Evolutionary conservation across 37 sponge, comb jelly and placozoan species (phyloP), one percentile per base, ranked within the genome.

Genomic region (Chondrosia reniformis): DNA sequence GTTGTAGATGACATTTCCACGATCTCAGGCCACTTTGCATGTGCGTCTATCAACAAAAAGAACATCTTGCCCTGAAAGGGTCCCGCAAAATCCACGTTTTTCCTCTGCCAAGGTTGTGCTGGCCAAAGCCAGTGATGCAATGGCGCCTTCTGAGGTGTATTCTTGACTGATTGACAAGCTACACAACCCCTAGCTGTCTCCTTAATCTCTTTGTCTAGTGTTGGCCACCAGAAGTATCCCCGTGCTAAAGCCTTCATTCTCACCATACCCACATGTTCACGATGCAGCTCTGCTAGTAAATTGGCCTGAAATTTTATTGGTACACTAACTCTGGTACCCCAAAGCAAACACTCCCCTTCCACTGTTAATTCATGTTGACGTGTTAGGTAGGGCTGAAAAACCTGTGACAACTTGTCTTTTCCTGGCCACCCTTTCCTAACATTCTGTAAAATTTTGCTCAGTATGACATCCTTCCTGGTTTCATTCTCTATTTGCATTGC

Each of bases 311-410:
- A n/a, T n/a, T n/a, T n/a, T n/a, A n/a, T n/a, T 9, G 84, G 84
- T 45, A 67, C 67, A 8, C 67, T 45, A 2, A 81, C 75, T 37
- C 87, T 27, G 74, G 55, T 74, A 31, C 87, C 87, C 82, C 87
- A 81, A 40, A 86, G 12, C 21, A 86, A 33, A 54, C 86, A 85
- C 36, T 52, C 56, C 4, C 52, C 15, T 78, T 78, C 84, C 38
- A 27, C 25, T 7, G 28, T 25, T 58, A 79, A 45, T 42, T 79
- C 80, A 64, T 32, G 31, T 44, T 30, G 19, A 12, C 43, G n/a
- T 32, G 12, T 15, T 30, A 33, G 39, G 55, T 28, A 78, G 25
- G 71, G 67, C 66, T 84, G 34, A 15, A 77, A 33, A 42, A n/a
- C n/a, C n/a, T n/a, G n/a, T n/a, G n/a, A n/a, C n/a, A n/a, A n/a